Evolutionary conservation across 2,888 invertebrate species (phyloP), one percentile per base, ranked within the genome.

Genomic region (Volucella bombylans): DNA sequence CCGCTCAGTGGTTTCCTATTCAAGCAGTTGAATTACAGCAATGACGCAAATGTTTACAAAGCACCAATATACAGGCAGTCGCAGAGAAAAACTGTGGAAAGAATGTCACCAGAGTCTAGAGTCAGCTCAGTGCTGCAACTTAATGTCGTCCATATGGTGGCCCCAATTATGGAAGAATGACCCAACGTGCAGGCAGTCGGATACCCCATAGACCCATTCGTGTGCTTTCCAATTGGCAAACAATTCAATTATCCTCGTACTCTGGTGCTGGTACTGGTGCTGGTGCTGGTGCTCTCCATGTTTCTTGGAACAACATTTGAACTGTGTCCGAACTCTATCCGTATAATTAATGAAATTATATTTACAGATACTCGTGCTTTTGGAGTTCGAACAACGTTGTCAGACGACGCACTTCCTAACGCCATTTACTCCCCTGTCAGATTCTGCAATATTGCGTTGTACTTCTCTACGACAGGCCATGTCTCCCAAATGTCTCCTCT

Each of bases 331-430:
- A 71, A 43, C 77, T 49, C 45, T 31, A 52, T 31, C 49, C 74
- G 69, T 68, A 80, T 79, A 83, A 83, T 83, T 80, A 83, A 83
- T 83, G 64, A 55, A 80, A 74, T 74, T 71, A 80, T 71, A 71
- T 67, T 74, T 50, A 59, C 69, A 69, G 69, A 74, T 74, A 52
- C 62, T 72, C 49, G 59, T 14, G 23, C 23, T 23, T 23, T 23
- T 4, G 23, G 23, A 23, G 47, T 76, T 57, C 61, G 62, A 68
- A 72, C 73, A 73, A 73, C 64, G 3, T 23, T 78, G 82, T 78
- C 82, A 71, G 80, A 79, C 23, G 23, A 23, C 80, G 83, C 80
- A 83, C 80, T 83, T 83, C 83, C 83, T 74, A 71, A 79, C 68
- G 74, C 69, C 73, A 64, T 69, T 73, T 77, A 50, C 78, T 77